Evolutionary conservation across 2,797 vertebrate species (phyloP).

Genomic region (Epinephelus coioides): DNA sequence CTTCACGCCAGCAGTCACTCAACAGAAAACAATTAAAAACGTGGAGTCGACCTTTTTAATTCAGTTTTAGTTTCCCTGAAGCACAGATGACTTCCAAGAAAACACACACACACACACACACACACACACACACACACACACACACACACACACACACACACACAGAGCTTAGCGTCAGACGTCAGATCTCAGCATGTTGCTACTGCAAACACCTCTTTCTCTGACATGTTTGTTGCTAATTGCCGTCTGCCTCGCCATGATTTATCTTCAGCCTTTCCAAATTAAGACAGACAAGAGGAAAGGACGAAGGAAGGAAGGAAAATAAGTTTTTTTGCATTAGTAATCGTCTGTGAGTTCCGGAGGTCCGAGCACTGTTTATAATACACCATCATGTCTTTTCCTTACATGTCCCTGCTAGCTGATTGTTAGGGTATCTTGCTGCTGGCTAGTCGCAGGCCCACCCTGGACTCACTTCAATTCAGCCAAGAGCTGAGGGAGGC

Average conservation of each 20-base stretch:
- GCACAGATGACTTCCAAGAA: not conserved
- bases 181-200: slow-evolving; percentile 4
- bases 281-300: not conserved
- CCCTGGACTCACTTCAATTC: slow-evolving; percentile 8
- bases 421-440: slow-evolving; percentile 53
- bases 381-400: slow-evolving; percentile 51
- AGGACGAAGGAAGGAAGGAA: not conserved
- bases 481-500: slow-evolving; percentile 20
- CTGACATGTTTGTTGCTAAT: slow-evolving; percentile 14
- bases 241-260: not conserved
- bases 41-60: not conserved
- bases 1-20: not conserved
- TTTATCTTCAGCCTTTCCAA: slow-evolving; percentile 4
- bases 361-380: slow-evolving; percentile 52
- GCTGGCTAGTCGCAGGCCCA: slow-evolving; percentile 11
- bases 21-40: not conserved
- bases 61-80: not conserved
- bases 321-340: slow-evolving; percentile 9
- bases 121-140: not conserved
- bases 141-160: not conserved
- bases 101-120: not conserved
- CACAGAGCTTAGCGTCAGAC: not conserved
- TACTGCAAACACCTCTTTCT: slow-evolving; percentile 32
- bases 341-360: slow-evolving; percentile 15
- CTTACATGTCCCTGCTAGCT: slow-evolving; percentile 71